Conservation (phyloP, 2,113 vertebrate species). For the Gobius niger region DNA sequence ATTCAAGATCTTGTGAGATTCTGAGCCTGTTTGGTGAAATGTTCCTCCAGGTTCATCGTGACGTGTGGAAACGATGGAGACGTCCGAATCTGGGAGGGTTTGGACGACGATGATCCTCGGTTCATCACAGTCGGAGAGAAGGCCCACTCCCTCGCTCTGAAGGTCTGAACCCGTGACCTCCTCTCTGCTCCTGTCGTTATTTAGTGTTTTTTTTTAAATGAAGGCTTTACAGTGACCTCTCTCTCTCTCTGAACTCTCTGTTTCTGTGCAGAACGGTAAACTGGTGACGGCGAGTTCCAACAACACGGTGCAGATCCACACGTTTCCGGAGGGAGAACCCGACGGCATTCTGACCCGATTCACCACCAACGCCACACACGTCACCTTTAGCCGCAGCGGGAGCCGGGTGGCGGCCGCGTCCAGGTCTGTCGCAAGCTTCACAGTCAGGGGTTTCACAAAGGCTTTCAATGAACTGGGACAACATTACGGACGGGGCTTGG, state of each 20-base stretch:
- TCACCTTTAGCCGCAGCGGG: slow-evolving; percentile 84
- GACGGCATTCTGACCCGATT: slow-evolving; percentile 96
- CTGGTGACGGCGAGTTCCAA: slow-evolving; percentile 90
- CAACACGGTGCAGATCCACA: slow-evolving; percentile 91
- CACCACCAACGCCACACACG: slow-evolving; percentile 88
- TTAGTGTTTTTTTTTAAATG: too few relatives aligned
- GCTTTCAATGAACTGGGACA: too few relatives aligned
- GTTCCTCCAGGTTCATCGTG: slow-evolving; percentile 81
- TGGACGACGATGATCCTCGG: slow-evolving; percentile 95
- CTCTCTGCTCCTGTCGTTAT: background rate
- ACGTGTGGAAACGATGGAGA: slow-evolving; percentile 96
- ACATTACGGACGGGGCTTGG: too few relatives aligned
- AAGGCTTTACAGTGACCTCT: too few relatives aligned
- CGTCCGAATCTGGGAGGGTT: slow-evolving; percentile 91
- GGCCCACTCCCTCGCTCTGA: slow-evolving; percentile 87
- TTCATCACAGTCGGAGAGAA: slow-evolving; percentile 95
- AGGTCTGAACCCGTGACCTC: slow-evolving; percentile 68
- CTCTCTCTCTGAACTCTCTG: too few relatives aligned
- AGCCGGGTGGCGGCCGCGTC: slow-evolving; percentile 88
- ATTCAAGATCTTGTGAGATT: too few relatives aligned
- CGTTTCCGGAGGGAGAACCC: slow-evolving; percentile 89
- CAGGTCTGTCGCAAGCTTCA: slow-evolving; percentile 71
- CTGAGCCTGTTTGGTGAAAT: background rate
- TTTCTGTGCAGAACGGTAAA: slow-evolving; percentile 78
- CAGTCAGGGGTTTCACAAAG: too few relatives aligned